Evolutionary conservation across 2,888 invertebrate genomes (phyloP).

Genomic region (Megamerina dolium): DNA sequence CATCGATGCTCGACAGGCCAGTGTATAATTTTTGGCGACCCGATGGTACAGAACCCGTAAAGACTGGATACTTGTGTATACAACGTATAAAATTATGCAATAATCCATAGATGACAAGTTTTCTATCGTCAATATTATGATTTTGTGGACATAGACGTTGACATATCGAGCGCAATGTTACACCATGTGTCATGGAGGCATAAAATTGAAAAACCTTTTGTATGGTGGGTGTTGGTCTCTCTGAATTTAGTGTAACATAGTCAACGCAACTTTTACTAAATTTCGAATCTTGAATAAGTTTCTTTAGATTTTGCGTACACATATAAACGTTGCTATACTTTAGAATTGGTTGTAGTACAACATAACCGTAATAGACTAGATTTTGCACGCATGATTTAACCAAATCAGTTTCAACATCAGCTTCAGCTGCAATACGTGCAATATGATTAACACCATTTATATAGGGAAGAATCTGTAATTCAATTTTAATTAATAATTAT

Average conservation of each 20-base stretch:
- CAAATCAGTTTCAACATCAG: constrained; percentile 87
- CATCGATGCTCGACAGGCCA: constrained; percentile 76
- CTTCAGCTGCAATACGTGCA: constrained; percentile 79
- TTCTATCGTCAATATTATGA: constrained; percentile 50
- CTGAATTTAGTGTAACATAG: constrained; percentile 43
- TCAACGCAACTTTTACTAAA: constrained; percentile 67
- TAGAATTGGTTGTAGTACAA: constrained; percentile 70
- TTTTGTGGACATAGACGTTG: constrained; percentile 60
- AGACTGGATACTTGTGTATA: constrained; percentile 54
- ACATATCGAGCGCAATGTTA: constrained; percentile 65
- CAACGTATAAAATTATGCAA: constrained; percentile 57
- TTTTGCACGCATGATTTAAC: constrained; percentile 94
- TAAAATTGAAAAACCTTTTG: constrained; percentile 53
- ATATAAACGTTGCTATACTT: constrained; percentile 85
- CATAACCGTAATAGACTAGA: constrained; percentile 71
- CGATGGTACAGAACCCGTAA: constrained; percentile 49
- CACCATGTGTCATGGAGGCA: constrained; percentile 64
- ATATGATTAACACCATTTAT: constrained; percentile 92
- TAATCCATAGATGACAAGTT: constrained; percentile 56
- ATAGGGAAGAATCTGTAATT: constrained; percentile 61
- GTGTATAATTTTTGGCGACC: constrained; percentile 65
- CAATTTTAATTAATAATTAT: not conserved
- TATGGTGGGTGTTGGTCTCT: constrained; percentile 39
- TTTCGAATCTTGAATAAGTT: constrained; percentile 59
- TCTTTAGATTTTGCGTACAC: constrained; percentile 66